Conservation (phyloP, 1,140 invertebrate species). For the Vollenhovia emeryi region DNA sequence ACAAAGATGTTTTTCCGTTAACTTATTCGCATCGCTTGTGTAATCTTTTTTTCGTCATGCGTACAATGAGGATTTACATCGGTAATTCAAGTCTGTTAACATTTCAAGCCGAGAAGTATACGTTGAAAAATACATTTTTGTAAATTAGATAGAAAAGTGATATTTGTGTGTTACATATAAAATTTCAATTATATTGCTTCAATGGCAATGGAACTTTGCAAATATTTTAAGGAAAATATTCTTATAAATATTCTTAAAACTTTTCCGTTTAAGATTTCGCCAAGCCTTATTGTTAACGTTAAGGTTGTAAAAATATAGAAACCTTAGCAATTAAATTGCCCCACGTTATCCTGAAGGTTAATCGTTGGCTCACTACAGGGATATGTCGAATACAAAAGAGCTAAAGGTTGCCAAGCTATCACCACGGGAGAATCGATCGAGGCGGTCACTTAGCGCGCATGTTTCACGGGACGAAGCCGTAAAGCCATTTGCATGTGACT, state of each 20-base stretch:
- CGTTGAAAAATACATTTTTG: not conserved
- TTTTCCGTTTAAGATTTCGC: not conserved
- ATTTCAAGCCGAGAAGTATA: not conserved
- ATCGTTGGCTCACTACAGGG: conserved; percentile 27
- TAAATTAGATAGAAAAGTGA: not conserved
- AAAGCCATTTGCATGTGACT: conserved; percentile 32
- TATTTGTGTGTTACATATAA: not conserved
- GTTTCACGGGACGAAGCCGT: conserved; percentile 40
- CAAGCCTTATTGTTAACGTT: not conserved
- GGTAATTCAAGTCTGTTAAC: not conserved
- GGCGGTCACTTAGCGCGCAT: conserved; percentile 38
- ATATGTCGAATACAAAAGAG: conserved; percentile 35
- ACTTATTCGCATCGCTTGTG: not conserved
- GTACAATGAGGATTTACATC: not conserved
- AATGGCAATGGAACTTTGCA: not conserved
- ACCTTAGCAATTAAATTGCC: conserved; percentile 9
- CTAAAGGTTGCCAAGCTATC: conserved; percentile 45
- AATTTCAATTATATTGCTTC: not conserved
- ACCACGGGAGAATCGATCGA: conserved; percentile 21
- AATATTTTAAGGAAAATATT: not conserved
- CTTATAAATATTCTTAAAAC: not conserved
- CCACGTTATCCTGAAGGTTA: conserved; percentile 31
- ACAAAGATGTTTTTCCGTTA: conserved; percentile 12
- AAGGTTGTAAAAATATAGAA: not conserved
- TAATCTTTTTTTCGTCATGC: not conserved